Percentiles rank a stretch among this genome's conserved stretches.
Evolutionary conservation across 2,113 vertebrate species (phyloP).

Genomic region (Psettodes erumei): DNA sequence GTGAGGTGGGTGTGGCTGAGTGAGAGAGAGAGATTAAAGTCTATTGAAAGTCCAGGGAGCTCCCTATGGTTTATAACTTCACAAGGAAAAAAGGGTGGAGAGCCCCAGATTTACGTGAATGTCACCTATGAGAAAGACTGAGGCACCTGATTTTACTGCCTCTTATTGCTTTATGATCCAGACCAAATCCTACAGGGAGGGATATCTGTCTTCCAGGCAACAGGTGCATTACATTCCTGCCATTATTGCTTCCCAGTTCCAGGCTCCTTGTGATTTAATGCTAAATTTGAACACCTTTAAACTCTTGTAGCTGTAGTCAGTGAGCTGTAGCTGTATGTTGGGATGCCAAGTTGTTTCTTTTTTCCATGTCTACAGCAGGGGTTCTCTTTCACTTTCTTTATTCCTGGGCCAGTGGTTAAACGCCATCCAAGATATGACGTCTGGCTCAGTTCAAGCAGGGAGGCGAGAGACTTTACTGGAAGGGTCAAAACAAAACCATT

Average conservation of each 20-base stretch:
- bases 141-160: constrained; percentile 37
- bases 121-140: not conserved
- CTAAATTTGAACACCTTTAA: constrained; percentile 55
- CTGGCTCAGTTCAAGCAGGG: constrained; percentile 57
- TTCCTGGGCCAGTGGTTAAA: constrained; percentile 56
- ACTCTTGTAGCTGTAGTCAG: constrained; percentile 37
- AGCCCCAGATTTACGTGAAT: constrained; percentile 22
- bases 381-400: constrained; percentile 63
- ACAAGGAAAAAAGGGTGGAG: constrained; percentile 22
- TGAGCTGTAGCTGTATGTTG: constrained; percentile 45
- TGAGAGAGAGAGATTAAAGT: constrained; percentile 41
- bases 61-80: constrained; percentile 1
- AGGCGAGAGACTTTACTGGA: constrained; percentile 62
- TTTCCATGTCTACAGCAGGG: constrained; percentile 37
- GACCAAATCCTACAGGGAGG: constrained; percentile 20
- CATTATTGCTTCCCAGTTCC: constrained; percentile 53
- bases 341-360: constrained; percentile 58
- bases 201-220: constrained; percentile 49
- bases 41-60: constrained; percentile 21
- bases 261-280: constrained; percentile 33
- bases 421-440: constrained; percentile 68
- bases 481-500: constrained; percentile 67
- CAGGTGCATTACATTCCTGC: constrained; percentile 58
- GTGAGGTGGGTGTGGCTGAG: not conserved
- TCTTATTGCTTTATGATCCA: constrained; percentile 58